These are phyloP conservation scores for Actinia tenebrosa DNA, from an alignment of 64 coral and sea anemone genomes.

Conservation along the genomic window DNA sequence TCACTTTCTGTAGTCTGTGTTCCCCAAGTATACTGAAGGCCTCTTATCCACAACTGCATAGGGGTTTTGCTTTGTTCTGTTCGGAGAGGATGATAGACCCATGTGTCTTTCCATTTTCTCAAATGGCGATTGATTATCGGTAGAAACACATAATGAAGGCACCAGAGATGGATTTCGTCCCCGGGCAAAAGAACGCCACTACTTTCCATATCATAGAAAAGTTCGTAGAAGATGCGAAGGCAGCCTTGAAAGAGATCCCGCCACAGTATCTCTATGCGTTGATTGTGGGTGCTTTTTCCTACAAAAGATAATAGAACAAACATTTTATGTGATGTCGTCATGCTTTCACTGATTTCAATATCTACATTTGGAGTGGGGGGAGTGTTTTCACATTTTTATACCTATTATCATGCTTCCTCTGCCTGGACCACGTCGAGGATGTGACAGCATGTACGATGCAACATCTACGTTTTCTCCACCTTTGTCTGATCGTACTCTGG, in stretches of 20 bases:
- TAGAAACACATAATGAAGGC: conserved; percentile 36
- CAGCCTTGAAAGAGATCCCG: conserved; percentile 45
- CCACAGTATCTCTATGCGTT: conserved; percentile 45
- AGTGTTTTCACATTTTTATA: too few species aligned
- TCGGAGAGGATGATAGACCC: conserved; percentile 43
- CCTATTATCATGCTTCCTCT: too few species aligned
- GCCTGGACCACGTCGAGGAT: too few species aligned
- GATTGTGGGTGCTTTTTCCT: conserved; percentile 55
- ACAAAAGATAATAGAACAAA: too few species aligned
- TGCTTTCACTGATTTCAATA: too few species aligned
- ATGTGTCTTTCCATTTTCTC: conserved; percentile 29
- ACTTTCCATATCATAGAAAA: conserved; percentile 41
- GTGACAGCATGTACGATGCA: too few species aligned
- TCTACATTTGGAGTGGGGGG: too few species aligned
- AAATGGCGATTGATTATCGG: conserved; percentile 22
- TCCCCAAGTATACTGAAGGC: conserved; percentile 13
- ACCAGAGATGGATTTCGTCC: conserved; percentile 30
- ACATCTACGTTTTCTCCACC: too few species aligned
- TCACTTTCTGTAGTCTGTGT: conserved; percentile 36
- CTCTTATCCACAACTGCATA: conserved; percentile 49
- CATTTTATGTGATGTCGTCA: too few species aligned
- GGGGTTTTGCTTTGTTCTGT: conserved; percentile 17
- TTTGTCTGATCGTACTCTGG: too few species aligned
- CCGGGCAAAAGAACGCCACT: conserved; percentile 25
- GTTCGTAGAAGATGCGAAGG: conserved; percentile 35